Evolutionary conservation across 2,797 vertebrate species (phyloP), one percentile per base, ranked within the genome.

Genomic region (Schizothorax lantsangensis): DNA sequence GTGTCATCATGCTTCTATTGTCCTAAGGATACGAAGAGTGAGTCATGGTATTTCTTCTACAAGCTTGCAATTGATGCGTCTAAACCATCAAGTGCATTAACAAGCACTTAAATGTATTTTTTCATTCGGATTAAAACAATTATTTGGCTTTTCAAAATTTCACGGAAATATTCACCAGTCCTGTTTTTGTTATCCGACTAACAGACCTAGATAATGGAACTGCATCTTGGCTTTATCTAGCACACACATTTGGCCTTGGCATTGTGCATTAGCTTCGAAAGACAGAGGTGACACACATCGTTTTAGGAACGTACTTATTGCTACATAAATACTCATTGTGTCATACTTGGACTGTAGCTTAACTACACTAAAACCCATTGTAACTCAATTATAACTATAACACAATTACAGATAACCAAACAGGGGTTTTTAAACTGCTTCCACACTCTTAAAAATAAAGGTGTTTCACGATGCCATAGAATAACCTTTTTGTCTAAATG

Each of bases 1-100:
- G 40, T 59, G 12, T 84, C 83, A 81, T 81, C 69, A 74, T 40
- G 54, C 52, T n/a, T 75, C 30, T 30, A 12, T 68, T 64, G 71
- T 80, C 71, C 30, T 54, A 64, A 64, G 40, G 30, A 52, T 62
- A 81, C 47, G 21, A 86, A 81, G 45, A 73, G 14, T 40, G 71
- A 81, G 33, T 81, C 59, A 66, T 43, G 54, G 45, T 64, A 68
- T 75, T 81, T 86, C 40, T 36, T 57, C 54, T 11, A 40, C 52
- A 85, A 71, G 47, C 38, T 81, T 17, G 64, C 30, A 68, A 10
- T 9, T 68, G 64, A 17, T 15, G 2, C 19, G 30, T 68, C 30
- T 33, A 17, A 68, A 68, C 3, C 7, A 68, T 43, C 52, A 19
- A 80, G 19, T 30, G n/a, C 30, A 52, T 72, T 72, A 40, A 83